These are phyloP conservation scores for Drosophila miranda DNA, from an alignment of 1,140 invertebrate species.

Conservation along the genomic window DNA sequence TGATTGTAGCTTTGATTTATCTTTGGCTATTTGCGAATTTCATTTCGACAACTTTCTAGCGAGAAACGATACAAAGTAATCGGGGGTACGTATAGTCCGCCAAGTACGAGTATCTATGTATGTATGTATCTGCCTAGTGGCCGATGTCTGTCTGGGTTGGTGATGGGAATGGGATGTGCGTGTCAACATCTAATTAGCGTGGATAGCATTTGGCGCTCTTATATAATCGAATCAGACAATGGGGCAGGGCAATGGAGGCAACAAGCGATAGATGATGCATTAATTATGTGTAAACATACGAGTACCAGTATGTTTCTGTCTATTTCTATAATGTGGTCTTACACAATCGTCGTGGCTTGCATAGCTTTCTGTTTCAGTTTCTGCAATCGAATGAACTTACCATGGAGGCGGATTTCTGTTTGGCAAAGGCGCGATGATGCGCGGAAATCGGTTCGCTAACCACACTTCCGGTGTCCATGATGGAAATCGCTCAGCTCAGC, in stretches of 20 bases:
- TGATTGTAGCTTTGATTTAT: constrained; percentile 30
- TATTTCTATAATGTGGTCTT: constrained; percentile 8
- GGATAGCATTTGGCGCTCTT: constrained; percentile 52
- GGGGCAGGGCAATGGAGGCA: constrained; percentile 13
- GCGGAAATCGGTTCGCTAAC: constrained; percentile 81
- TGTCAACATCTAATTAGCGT: constrained; percentile 67
- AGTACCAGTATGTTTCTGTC: too few species aligned
- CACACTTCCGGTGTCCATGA: constrained; percentile 79
- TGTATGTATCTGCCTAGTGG: constrained; percentile 2
- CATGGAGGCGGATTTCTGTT: constrained; percentile 82
- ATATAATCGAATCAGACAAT: constrained; percentile 74
- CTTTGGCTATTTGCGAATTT: constrained; percentile 58
- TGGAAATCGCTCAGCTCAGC: constrained; percentile 14
- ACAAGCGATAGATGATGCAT: constrained; percentile 27
- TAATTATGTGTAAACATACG: constrained; percentile 33
- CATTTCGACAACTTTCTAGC: constrained; percentile 75
- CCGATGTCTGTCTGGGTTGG: not conserved
- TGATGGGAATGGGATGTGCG: constrained; percentile 34
- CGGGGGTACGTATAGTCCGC: constrained; percentile 1
- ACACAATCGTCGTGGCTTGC: constrained; percentile 17
- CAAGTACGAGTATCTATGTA: not conserved
- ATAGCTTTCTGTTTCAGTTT: constrained; percentile 2
- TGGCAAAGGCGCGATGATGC: constrained; percentile 81
- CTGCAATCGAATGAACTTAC: constrained; percentile 51
- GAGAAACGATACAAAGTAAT: constrained; percentile 73